Conservation (phyloP, 2,113 vertebrate species). For the mouse (Mus musculus) region DNA sequence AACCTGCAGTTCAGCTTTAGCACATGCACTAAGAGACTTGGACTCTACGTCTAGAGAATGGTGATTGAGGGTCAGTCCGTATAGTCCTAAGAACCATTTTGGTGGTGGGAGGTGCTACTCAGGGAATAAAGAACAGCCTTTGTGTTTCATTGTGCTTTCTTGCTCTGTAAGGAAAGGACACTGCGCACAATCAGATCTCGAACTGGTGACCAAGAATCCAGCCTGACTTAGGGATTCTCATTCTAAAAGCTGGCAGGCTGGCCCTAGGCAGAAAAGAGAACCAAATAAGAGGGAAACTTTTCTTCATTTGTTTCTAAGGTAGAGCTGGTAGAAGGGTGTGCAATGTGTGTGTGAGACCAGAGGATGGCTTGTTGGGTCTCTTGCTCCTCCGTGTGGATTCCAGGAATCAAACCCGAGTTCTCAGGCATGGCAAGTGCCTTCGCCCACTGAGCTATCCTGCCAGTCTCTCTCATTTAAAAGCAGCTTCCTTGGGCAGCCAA, state of each 20-base stretch:
- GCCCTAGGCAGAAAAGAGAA: not conserved
- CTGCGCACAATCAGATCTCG: not conserved
- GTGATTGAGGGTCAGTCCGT: not conserved
- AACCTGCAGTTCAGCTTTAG: not conserved
- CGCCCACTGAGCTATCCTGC: not conserved
- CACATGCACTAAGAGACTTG: not conserved
- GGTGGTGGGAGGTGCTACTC: not conserved
- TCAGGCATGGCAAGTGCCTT: not conserved
- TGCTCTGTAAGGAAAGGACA: not conserved
- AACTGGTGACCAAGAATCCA: not conserved
- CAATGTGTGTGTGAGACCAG: not conserved
- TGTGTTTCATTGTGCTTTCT: not conserved
- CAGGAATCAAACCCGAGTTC: not conserved
- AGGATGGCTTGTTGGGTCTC: not conserved
- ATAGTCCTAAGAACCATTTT: not conserved
- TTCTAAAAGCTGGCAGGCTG: not conserved
- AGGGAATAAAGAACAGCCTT: not conserved
- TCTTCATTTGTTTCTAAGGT: too few relatives aligned
- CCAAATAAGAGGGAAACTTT: not conserved
- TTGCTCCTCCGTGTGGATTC: not conserved
- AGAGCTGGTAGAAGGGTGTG: rapidly evolving
- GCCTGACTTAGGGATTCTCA: not conserved
- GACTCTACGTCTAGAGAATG: not conserved
- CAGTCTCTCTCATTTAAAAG: not conserved
- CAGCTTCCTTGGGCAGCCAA: not conserved